Base-by-base conservation (phyloP, 2,113 vertebrate species). In the Hippocampus abdominalis region DNA sequence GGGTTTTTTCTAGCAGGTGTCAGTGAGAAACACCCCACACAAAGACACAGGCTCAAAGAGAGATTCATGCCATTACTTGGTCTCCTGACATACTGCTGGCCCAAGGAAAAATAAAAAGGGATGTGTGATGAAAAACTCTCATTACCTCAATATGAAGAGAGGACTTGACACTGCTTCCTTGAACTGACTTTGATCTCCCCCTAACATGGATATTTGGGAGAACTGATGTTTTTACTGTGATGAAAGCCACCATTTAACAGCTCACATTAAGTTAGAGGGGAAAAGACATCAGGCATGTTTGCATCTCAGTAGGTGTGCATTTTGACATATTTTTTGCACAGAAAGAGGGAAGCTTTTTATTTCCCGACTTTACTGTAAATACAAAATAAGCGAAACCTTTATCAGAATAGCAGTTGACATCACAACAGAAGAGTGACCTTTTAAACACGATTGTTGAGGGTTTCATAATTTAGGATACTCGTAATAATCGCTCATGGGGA, bases 201-300 rank as follows among this genome's bases (percentile, higher is more conserved):
- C 77, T 84, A 80, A 85, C 78, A 74, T 81, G 76, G 72, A 81
- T 78, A 66, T 81, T 81, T 72, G 75, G 68, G 46, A 77, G 73
- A 80, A 63, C 23, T 2, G 59, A 77, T 69, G 62, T 73, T 79
- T 86, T 85, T 62, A 84, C 76, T 64, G 51, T 57, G 74, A 82
- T 87, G 82, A 86, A 85, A 79, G 77, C 81, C 74, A 78, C 83
- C 76, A 71, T 62, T 87, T 84, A 82, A 82, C 78, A 42, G 67
- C 73, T 80, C 76, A 70, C 51, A 64, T 84, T 83, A 82, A 82
- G 84, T 76, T 67, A 77, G 73, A 4, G 8, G 62, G 62, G 40
- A 64, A 57, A 73, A 71, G 66, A 54, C 66, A 74, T 70, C 46
- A 3, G 57, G 54, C 36, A 32, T 73, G 63, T 82, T 81, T 76